Conservation (phyloP, 2,797 vertebrate genomes). For the Chloroceryle amazona region DNA sequence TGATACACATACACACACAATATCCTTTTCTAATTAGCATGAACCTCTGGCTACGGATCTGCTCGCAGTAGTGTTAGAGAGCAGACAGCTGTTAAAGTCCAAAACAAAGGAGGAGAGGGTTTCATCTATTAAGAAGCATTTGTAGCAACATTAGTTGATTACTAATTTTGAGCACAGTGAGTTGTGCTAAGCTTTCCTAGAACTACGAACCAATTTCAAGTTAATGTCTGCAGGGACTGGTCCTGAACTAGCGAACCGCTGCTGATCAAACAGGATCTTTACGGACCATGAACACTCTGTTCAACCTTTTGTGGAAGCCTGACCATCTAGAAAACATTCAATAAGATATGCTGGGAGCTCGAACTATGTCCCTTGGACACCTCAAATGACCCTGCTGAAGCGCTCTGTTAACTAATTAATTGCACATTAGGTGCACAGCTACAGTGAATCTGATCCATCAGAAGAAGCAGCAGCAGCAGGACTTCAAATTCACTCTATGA, state of each 20-base stretch:
- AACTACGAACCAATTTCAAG: neutral
- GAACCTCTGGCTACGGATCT: neutral
- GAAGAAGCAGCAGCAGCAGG: neutral
- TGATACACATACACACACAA: neutral
- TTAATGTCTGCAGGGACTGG: neutral
- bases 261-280: neutral
- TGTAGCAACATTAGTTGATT: neutral
- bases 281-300: neutral
- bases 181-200: neutral
- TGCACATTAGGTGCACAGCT: rapidly evolving
- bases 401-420: neutral
- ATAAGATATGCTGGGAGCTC: neutral
- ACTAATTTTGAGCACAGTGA: neutral
- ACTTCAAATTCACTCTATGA: neutral
- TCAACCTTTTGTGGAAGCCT: neutral
- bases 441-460: neutral
- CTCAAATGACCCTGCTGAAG: neutral
- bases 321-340: neutral
- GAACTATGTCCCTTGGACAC: neutral
- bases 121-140: neutral
- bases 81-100: neutral
- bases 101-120: neutral
- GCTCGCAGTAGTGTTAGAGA: neutral
- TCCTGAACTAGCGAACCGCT: neutral
- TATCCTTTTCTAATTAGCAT: conserved; percentile 4